Evolutionary conservation across 2,888 invertebrate species (phyloP).

Genomic region (Spodoptera littoralis): DNA sequence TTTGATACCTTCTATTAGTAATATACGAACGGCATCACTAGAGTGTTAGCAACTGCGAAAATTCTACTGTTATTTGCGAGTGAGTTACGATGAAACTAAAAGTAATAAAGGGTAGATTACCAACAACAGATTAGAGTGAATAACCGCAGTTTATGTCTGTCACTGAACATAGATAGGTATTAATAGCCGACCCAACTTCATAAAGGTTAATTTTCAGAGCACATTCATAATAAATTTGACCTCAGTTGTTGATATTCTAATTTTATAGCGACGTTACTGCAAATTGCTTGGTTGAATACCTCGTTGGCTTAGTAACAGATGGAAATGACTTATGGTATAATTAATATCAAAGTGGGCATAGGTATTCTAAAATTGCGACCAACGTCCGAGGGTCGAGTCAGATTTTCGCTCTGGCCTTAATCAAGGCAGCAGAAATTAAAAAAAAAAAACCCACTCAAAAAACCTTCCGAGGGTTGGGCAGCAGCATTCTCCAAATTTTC

Average conservation of each 20-base stretch:
- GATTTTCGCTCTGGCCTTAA: no score
- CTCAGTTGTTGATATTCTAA: conserved; percentile 31
- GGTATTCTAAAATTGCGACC: no score
- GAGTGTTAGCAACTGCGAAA: conserved; percentile 51
- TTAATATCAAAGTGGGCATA: no score
- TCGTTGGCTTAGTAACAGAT: no score
- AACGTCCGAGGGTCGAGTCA: no score
- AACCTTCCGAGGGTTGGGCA: no score
- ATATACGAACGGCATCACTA: no score
- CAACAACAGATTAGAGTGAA: conserved; percentile 61
- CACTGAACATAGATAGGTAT: conserved; percentile 40
- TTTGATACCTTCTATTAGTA: no score
- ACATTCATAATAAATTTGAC: conserved; percentile 41
- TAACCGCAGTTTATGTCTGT: conserved; percentile 55
- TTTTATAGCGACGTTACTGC: conserved; percentile 10
- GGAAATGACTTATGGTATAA: no score
- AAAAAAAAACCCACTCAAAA: no score
- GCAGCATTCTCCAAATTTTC: no score
- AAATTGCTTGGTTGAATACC: neutral
- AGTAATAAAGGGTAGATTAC: conserved; percentile 62
- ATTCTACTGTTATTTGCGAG: conserved; percentile 42
- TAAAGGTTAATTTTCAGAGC: conserved; percentile 46
- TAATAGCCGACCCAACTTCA: conserved; percentile 35
- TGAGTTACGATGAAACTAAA: conserved; percentile 62
- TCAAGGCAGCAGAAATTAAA: no score